Evolutionary conservation across 2,888 invertebrate genomes (phyloP), one percentile per base, ranked within the genome.

Genomic region (Ypsolopha scabrella): DNA sequence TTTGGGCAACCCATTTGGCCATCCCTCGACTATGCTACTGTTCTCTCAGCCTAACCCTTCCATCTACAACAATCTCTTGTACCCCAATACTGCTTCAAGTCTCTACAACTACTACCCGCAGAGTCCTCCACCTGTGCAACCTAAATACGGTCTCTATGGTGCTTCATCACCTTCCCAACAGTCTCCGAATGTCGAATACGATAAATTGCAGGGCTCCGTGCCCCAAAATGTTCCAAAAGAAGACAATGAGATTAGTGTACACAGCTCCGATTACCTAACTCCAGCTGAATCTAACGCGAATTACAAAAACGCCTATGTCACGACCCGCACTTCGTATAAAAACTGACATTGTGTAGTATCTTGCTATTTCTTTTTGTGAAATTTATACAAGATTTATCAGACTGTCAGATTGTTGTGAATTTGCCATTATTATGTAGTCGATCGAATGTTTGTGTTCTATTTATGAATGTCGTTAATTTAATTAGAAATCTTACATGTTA

Each of bases 21-120:
- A 85, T 11, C 73, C 78, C 1, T 77, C 85, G 0, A 59, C 75
- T 0, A 81, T 82, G 79, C 53, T 83, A 6, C 54, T 86, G 1
- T 57, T 81, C 38, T 70, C 80, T 41, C 87, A 80, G 53, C 71
- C 78, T 0, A 75, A 75, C 56, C 71, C 78, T 9, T 69, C 72
- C 34, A 56, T 75, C 6, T 83, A 81, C 52, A 80, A 70, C 51
- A 80, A 78, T 52, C 60, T 80, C 11, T 55, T 74, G 0, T 58
- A 60, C 68, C 51, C 72, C 0, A 78, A 74, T 51, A 75, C 80
- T 6, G 63, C 83, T 80, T 56, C 75, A 6, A 47, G 68, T 45
- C 67, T 82, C 24, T 80, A 78, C 53, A 81, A 79, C 51, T 86
- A 83, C 51, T 78, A 80, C 54, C 80, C 81, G 24, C 60, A 72